These are phyloP conservation scores for Gadopsis bispinosus DNA, from an alignment of 2,797 vertebrate genomes.

Conservation along the genomic window DNA sequence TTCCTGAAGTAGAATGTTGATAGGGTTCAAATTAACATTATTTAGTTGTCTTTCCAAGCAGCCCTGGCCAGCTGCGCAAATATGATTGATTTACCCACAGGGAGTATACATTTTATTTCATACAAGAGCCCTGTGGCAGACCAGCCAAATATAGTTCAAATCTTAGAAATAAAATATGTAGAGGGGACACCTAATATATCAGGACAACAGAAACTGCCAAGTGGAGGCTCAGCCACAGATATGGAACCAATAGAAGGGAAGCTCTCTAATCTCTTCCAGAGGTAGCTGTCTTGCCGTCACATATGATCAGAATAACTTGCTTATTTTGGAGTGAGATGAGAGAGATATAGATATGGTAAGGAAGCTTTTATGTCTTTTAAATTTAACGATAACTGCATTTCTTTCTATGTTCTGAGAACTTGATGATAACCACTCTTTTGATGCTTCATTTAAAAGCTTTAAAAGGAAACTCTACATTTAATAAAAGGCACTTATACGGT, in stretches of 20 bases:
- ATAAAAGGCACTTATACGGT: not conserved
- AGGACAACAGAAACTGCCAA: slow-evolving; percentile 53
- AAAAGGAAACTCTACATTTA: not conserved
- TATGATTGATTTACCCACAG: slow-evolving; percentile 79
- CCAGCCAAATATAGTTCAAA: slow-evolving; percentile 67
- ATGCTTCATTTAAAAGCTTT: slow-evolving; percentile 20
- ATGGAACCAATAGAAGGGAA: slow-evolving; percentile 46
- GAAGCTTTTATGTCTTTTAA: slow-evolving; percentile 11
- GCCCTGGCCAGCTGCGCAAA: slow-evolving; percentile 84
- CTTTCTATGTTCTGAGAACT: slow-evolving; percentile 8
- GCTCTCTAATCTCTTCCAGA: slow-evolving; percentile 66
- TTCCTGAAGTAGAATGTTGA: slow-evolving; percentile 78
- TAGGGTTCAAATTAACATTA: slow-evolving; percentile 82
- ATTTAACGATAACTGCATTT: slow-evolving; percentile 22
- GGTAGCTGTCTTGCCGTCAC: slow-evolving; percentile 29
- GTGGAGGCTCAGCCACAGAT: slow-evolving; percentile 45
- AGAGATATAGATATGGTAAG: slow-evolving; percentile 56
- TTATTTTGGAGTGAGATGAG: slow-evolving; percentile 57
- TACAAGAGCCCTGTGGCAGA: slow-evolving; percentile 62
- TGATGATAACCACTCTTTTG: slow-evolving; percentile 9
- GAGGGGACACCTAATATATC: slow-evolving; percentile 59
- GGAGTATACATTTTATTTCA: slow-evolving; percentile 83
- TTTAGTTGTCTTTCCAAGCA: slow-evolving; percentile 77
- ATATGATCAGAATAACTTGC: slow-evolving; percentile 34
- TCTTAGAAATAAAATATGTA: slow-evolving; percentile 56